Evolutionary conservation across 2,888 invertebrate genomes (phyloP).

Genomic region (Dryobota labecula): DNA sequence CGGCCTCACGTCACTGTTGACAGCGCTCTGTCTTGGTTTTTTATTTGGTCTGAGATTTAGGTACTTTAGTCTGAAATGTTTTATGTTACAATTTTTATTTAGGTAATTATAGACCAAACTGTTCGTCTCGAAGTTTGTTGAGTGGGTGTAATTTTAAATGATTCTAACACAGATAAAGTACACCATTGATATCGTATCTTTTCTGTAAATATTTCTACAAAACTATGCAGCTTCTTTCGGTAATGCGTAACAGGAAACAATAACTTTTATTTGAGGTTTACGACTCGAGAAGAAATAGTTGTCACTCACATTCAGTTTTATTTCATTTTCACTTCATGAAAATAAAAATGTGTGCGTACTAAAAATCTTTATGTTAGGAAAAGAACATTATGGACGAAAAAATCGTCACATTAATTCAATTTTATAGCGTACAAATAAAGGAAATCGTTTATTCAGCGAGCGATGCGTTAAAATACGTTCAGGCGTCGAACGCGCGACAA

Average conservation of each 20-base stretch:
- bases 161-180: constrained; percentile 8
- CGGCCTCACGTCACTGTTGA: no score
- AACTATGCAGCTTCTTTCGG: constrained; percentile 7
- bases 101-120: not conserved
- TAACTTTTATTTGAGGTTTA: constrained; percentile 41
- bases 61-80: not conserved
- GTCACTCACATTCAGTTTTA: constrained; percentile 26
- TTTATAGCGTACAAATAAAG: constrained; percentile 75
- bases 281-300: constrained; percentile 33
- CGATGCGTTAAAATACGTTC: constrained; percentile 55
- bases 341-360: constrained; percentile 39
- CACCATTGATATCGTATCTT: constrained; percentile 1
- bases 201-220: not conserved
- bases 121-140: not conserved
- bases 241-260: constrained; percentile 40
- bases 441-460: constrained; percentile 72
- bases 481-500: constrained; percentile 44
- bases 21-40: no score
- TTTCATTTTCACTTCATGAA: constrained; percentile 27
- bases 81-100: not conserved
- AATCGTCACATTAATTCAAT: constrained; percentile 68
- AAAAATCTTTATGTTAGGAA: constrained; percentile 65
- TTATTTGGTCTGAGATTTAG: no score
- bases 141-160: constrained; percentile 14
- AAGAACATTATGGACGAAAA: constrained; percentile 69